Conservation (phyloP, 2,113 vertebrate species). For the Trinectes maculatus region DNA sequence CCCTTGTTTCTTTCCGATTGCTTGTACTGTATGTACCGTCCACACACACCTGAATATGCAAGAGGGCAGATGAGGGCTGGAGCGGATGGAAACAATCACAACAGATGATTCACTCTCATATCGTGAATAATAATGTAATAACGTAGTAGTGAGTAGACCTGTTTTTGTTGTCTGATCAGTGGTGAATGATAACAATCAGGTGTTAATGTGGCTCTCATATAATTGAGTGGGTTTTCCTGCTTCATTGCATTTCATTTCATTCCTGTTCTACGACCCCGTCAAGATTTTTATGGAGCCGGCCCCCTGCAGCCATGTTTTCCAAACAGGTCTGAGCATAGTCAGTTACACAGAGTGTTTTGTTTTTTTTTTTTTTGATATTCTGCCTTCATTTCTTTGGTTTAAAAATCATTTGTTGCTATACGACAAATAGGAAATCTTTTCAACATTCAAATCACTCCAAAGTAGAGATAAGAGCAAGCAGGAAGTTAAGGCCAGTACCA, state of each 20-base stretch:
- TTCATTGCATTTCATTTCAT: slow-evolving; percentile 21
- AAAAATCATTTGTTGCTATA: background rate
- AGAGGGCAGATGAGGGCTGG: background rate
- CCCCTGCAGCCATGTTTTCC: slow-evolving; percentile 29
- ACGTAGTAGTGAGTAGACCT: background rate
- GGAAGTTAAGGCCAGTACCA: slow-evolving; percentile 29
- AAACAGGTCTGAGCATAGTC: slow-evolving; percentile 40
- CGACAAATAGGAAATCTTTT: slow-evolving; percentile 44
- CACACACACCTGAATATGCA: slow-evolving; percentile 29
- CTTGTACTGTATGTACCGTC: slow-evolving; percentile 42
- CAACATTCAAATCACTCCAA: background rate
- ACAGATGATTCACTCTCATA: slow-evolving; percentile 8
- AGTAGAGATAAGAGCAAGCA: slow-evolving; percentile 4
- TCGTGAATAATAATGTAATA: slow-evolving; percentile 24
- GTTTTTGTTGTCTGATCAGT: slow-evolving; percentile 8
- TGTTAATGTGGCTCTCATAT: slow-evolving; percentile 18
- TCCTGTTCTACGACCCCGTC: slow-evolving; percentile 23
- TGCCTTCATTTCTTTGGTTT: background rate
- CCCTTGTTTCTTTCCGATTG: slow-evolving; percentile 22
- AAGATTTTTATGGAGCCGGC: slow-evolving; percentile 1
- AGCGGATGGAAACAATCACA: background rate
- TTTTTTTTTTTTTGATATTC: too few relatives aligned
- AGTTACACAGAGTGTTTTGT: background rate
- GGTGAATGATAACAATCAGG: background rate
- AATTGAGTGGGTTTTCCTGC: slow-evolving; percentile 1